Conservation (phyloP, 2,797 vertebrate genomes). For the Valencia hispanica region DNA sequence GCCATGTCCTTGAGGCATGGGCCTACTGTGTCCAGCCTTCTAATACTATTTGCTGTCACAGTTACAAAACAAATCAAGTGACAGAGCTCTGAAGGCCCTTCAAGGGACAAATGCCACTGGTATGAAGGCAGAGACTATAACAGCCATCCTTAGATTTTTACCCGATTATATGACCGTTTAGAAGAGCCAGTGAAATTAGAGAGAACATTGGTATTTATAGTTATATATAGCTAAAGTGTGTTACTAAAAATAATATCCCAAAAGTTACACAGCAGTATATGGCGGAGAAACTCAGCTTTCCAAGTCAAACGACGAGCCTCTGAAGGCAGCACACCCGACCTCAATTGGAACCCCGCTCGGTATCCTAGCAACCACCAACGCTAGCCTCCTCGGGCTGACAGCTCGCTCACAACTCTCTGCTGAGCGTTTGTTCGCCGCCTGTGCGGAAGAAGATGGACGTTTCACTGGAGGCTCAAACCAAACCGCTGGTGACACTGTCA, state of each 20-base stretch:
- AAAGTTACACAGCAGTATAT: not conserved
- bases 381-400: not conserved
- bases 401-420: too few relatives aligned
- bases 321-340: constrained; percentile 40
- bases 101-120: constrained; percentile 25
- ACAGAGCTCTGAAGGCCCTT: constrained; percentile 28
- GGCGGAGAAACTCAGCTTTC: not conserved
- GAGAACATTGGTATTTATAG: not conserved
- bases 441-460: constrained; percentile 63
- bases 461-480: constrained; percentile 40
- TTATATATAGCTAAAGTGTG: too few relatives aligned
- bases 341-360: not conserved
- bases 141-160: constrained; percentile 11
- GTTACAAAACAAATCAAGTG: constrained; percentile 28
- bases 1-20: constrained; percentile 38
- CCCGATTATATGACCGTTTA: not conserved
- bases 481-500: constrained; percentile 58
- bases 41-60: constrained; percentile 18
- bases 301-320: not conserved
- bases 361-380: constrained; percentile 66
- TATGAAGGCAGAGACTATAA: constrained; percentile 10
- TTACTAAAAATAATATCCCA: not conserved
- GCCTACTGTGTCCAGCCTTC: constrained; percentile 39
- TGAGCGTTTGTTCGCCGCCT: not conserved
- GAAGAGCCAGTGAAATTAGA: not conserved